Percentiles rank a stretch among this genome's conserved stretches.
phyloP scores from a whole-genome alignment of 2,888 invertebrate genomes.

The Ctena decussata region DNA sequence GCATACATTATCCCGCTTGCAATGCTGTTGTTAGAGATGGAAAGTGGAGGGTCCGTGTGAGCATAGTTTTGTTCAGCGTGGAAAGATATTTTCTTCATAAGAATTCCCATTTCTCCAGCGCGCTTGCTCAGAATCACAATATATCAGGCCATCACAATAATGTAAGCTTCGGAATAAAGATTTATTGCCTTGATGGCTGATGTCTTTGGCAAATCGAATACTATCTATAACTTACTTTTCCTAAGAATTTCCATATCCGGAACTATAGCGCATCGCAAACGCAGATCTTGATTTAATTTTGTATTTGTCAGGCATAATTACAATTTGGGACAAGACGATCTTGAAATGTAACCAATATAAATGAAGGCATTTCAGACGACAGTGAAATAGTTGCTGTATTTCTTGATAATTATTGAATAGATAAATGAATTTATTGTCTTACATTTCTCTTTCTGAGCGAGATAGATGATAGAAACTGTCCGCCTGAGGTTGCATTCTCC shows the following conservation, averaged over 20 bases:
- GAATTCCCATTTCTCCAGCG: too few species aligned
- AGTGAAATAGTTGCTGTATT: not conserved
- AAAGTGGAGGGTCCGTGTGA: too few species aligned
- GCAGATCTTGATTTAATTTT: constrained; percentile 3
- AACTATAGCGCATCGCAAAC: not conserved
- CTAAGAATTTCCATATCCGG: constrained; percentile 5
- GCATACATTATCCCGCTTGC: too few species aligned
- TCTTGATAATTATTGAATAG: constrained; percentile 3
- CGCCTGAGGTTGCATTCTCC: too few species aligned
- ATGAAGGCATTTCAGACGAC: constrained; percentile 4
- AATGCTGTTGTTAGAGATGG: too few species aligned
- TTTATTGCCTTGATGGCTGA: not conserved
- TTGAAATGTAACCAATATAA: not conserved
- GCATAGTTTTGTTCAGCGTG: too few species aligned
- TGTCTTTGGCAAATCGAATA: not conserved
- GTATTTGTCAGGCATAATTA: not conserved
- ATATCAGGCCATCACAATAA: not conserved
- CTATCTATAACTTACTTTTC: constrained; percentile 7
- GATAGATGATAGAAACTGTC: not conserved
- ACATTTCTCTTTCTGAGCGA: not conserved
- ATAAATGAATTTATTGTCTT: constrained; percentile 2
- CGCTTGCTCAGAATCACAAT: too few species aligned
- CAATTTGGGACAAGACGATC: constrained; percentile 1
- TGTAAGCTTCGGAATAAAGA: not conserved
- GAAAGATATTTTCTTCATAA: too few species aligned